Conservation (phyloP, 2,888 invertebrate genomes). For the Syritta pipiens region DNA sequence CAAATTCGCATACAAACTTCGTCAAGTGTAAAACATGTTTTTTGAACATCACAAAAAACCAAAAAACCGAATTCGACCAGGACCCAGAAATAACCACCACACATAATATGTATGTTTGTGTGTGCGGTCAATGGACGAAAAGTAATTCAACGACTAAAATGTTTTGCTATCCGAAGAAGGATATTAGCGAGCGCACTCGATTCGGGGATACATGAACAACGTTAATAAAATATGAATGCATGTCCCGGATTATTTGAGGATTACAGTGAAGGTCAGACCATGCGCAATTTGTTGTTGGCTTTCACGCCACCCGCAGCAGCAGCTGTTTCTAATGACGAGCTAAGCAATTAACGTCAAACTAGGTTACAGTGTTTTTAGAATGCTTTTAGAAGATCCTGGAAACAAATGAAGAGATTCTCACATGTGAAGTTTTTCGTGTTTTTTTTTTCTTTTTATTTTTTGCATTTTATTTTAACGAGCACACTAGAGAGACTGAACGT, state of each 20-base stretch:
- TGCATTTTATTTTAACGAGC: background rate
- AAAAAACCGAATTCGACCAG: background rate
- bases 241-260: slow-evolving; percentile 13
- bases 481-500: background rate
- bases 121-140: slow-evolving; percentile 3
- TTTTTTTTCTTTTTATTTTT: too few relatives aligned
- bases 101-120: background rate
- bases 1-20: slow-evolving; percentile 15
- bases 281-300: slow-evolving; percentile 28
- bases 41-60: slow-evolving; percentile 22
- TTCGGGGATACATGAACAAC: slow-evolving; percentile 8
- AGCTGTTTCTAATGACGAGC: slow-evolving; percentile 28
- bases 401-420: slow-evolving; percentile 26
- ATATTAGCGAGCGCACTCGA: too few relatives aligned
- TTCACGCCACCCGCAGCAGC: background rate
- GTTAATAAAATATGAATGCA: slow-evolving; percentile 20
- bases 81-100: background rate
- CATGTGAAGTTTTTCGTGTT: too few relatives aligned
- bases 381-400: slow-evolving; percentile 14
- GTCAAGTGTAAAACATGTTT: slow-evolving; percentile 25
- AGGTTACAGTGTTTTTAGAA: slow-evolving; percentile 18
- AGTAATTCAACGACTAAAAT: background rate
- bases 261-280: slow-evolving; percentile 1
- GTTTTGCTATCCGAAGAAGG: background rate
- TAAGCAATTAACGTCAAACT: slow-evolving; percentile 50